Evolutionary conservation across 1,140 invertebrate species (phyloP).

Genomic region (Drosophila biarmipes): DNA sequence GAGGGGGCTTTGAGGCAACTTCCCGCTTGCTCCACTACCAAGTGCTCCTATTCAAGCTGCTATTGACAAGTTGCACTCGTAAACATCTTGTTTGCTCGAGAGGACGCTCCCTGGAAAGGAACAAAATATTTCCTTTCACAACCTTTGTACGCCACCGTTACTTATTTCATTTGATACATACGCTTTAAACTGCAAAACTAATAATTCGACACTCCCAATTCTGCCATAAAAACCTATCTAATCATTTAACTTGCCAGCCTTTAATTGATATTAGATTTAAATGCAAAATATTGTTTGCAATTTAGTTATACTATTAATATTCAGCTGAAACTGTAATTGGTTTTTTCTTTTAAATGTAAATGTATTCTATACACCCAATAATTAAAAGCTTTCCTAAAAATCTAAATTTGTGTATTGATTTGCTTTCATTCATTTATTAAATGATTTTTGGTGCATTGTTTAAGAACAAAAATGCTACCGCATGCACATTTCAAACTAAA

Average conservation of each 20-base stretch:
- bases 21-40: constrained; percentile 7
- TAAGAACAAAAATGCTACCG: constrained; percentile 52
- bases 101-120: neutral
- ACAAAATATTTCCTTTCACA: constrained; percentile 3
- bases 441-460: constrained; percentile 53
- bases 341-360: neutral
- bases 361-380: neutral
- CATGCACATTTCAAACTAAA: constrained; percentile 74
- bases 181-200: no score
- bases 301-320: neutral
- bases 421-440: no score
- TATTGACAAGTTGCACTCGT: constrained; percentile 24
- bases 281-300: neutral
- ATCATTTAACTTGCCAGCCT: neutral
- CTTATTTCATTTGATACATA: no score
- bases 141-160: neutral
- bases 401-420: no score
- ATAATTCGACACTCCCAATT: no score
- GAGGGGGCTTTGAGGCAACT: constrained; percentile 1
- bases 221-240: no score
- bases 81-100: constrained; percentile 23
- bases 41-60: neutral
- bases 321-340: neutral
- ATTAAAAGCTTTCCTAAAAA: neutral
- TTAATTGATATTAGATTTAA: neutral